Conservation (phyloP, 2,888 invertebrate species). For the Hedya salicella region DNA sequence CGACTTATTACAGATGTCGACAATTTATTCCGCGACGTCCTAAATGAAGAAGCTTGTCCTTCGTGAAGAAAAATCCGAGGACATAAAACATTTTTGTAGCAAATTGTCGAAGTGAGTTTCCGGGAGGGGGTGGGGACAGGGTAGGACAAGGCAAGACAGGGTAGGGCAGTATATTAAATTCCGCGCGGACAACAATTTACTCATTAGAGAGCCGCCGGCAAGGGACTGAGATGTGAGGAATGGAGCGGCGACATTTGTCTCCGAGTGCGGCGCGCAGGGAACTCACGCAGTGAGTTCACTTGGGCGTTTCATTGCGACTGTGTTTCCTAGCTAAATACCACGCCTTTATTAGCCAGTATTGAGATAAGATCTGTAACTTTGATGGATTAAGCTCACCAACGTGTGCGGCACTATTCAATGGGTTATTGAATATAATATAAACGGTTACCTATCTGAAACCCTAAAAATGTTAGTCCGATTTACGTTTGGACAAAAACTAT, state of each 20-base stretch:
- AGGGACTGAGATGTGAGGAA: constrained; percentile 41
- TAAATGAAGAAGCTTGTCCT: constrained; percentile 43
- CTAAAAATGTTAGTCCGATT: no score
- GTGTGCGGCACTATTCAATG: no score
- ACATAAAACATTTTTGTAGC: constrained; percentile 43
- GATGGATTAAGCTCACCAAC: no score
- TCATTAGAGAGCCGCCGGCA: constrained; percentile 53
- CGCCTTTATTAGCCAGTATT: background rate
- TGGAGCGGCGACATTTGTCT: constrained; percentile 51
- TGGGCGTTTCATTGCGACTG: background rate
- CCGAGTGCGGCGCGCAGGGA: constrained; percentile 28
- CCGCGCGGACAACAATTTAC: constrained; percentile 60
- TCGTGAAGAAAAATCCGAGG: constrained; percentile 36
- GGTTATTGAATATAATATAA: no score
- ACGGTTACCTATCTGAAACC: no score
- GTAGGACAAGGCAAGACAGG: constrained; percentile 44
- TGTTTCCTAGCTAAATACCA: background rate
- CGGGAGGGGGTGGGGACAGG: constrained; percentile 26
- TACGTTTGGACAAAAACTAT: no score
- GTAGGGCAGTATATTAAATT: constrained; percentile 58
- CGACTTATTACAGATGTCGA: constrained; percentile 37
- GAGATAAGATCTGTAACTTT: background rate
- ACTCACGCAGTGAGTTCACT: constrained; percentile 12
- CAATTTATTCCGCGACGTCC: constrained; percentile 35
- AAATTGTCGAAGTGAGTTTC: constrained; percentile 37